Percentiles rank a stretch among this genome's conserved stretches.
Conservation (phyloP, 1,140 invertebrate species). For the Orius insidiosus region DNA sequence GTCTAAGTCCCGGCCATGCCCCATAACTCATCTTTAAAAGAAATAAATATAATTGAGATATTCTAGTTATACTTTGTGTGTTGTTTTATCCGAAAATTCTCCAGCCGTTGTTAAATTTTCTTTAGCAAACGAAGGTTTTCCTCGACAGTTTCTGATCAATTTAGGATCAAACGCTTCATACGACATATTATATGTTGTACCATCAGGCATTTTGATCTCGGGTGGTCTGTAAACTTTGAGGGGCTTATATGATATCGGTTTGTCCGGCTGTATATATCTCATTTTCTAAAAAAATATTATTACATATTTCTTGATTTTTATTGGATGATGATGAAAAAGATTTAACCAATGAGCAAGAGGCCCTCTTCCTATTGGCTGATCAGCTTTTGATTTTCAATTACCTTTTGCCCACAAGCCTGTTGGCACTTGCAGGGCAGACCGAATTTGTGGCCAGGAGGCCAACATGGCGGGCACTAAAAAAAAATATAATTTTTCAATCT, state of each 20-base stretch:
- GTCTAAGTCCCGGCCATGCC: constrained; percentile 16
- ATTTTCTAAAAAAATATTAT: constrained; percentile 16
- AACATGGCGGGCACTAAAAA: not conserved
- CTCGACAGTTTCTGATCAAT: constrained; percentile 13
- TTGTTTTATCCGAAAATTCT: constrained; percentile 15
- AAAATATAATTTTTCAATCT: too few relatives aligned
- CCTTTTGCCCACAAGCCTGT: constrained; percentile 12
- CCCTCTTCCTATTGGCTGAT: too few relatives aligned
- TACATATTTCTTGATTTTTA: too few relatives aligned
- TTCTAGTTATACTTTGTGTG: constrained; percentile 18
- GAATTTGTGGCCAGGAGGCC: constrained; percentile 14
- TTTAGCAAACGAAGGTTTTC: constrained; percentile 12
- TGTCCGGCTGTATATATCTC: constrained; percentile 16
- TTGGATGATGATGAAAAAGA: too few relatives aligned
- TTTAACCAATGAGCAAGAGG: too few relatives aligned
- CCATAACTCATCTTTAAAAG: constrained; percentile 19
- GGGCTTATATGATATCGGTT: constrained; percentile 14
- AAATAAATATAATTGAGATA: not conserved
- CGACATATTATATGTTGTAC: constrained; percentile 18
- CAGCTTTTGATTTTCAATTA: constrained; percentile 2
- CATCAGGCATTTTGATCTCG: constrained; percentile 15
- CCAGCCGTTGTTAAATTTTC: constrained; percentile 16
- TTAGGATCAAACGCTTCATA: constrained; percentile 17
- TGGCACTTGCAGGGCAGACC: constrained; percentile 16
- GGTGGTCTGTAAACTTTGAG: constrained; percentile 13